These are phyloP conservation scores for Dryomyza anilis DNA, from an alignment of 2,888 invertebrate species.

Conservation along the genomic window DNA sequence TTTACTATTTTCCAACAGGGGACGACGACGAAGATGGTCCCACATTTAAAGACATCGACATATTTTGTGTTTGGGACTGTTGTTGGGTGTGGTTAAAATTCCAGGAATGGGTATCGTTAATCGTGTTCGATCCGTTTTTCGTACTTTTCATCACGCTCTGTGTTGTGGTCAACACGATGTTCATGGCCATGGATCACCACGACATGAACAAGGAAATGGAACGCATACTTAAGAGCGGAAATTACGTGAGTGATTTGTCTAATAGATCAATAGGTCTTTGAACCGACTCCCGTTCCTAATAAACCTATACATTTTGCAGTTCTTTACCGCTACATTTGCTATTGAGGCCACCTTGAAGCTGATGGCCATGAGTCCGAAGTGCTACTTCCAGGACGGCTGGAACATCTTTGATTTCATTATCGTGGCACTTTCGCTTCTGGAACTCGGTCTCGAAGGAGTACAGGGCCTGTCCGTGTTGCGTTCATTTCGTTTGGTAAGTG, in stretches of 20 bases:
- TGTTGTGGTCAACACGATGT: slow-evolving; percentile 96
- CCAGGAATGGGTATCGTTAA: slow-evolving; percentile 83
- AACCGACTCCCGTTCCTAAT: background rate
- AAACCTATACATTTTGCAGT: slow-evolving; percentile 66
- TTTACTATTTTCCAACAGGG: slow-evolving; percentile 95
- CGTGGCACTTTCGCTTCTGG: slow-evolving; percentile 92
- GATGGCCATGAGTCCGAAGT: slow-evolving; percentile 95
- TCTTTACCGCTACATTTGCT: slow-evolving; percentile 96
- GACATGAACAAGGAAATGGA: slow-evolving; percentile 90
- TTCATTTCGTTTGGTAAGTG: slow-evolving; percentile 95
- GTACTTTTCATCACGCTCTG: slow-evolving; percentile 97
- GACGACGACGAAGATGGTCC: slow-evolving; percentile 88
- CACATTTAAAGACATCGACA: slow-evolving; percentile 88
- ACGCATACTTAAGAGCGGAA: slow-evolving; percentile 86
- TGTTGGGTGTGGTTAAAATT: slow-evolving; percentile 90
- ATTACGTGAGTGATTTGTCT: slow-evolving; percentile 79
- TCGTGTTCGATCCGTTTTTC: slow-evolving; percentile 98
- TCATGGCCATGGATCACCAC: slow-evolving; percentile 97
- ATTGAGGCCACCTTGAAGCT: slow-evolving; percentile 94
- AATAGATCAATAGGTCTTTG: background rate
- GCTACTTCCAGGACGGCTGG: slow-evolving; percentile 98
- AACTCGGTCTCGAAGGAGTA: slow-evolving; percentile 90
- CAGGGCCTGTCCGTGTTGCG: slow-evolving; percentile 96
- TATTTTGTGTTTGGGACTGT: slow-evolving; percentile 97
- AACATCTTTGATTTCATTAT: slow-evolving; percentile 99